A percentile compares a stretch with the other conserved stretches of the same genome.
phyloP scores from a whole-genome alignment of 2,888 invertebrate genomes.

The Conus canariensis region DNA sequence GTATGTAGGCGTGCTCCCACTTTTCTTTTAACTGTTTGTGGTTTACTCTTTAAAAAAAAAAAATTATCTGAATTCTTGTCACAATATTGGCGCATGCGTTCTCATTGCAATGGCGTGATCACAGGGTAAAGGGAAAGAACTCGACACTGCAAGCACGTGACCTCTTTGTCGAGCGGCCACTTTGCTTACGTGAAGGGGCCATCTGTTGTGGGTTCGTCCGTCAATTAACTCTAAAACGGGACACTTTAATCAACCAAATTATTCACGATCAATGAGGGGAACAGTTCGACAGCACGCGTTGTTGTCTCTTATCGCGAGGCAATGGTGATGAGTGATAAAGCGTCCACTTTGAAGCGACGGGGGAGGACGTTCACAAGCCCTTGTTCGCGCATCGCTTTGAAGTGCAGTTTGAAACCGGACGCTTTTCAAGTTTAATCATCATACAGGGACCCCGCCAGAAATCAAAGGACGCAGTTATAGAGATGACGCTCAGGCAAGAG shows the following conservation, averaged over 20 bases:
- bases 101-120: too few relatives aligned
- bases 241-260: slow-evolving; percentile 33
- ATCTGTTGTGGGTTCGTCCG: slow-evolving; percentile 20
- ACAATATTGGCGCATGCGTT: too few relatives aligned
- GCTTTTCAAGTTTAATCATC: slow-evolving; percentile 29
- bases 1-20: too few relatives aligned
- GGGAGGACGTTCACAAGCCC: neutral
- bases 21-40: too few relatives aligned
- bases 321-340: neutral
- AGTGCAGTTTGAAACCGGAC: slow-evolving; percentile 8
- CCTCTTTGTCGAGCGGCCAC: neutral
- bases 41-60: too few relatives aligned
- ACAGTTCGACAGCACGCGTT: neutral
- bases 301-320: neutral
- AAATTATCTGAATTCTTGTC: too few relatives aligned
- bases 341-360: slow-evolving; percentile 10
- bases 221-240: slow-evolving; percentile 17
- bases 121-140: neutral
- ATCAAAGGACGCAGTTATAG: slow-evolving; percentile 6
- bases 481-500: neutral
- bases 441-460: neutral
- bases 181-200: slow-evolving; percentile 17
- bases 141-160: slow-evolving; percentile 10
- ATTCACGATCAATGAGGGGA: neutral
- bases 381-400: slow-evolving; percentile 7